Conservation (phyloP, 2,113 vertebrate species). For the Cheirogaleus medius region DNA sequence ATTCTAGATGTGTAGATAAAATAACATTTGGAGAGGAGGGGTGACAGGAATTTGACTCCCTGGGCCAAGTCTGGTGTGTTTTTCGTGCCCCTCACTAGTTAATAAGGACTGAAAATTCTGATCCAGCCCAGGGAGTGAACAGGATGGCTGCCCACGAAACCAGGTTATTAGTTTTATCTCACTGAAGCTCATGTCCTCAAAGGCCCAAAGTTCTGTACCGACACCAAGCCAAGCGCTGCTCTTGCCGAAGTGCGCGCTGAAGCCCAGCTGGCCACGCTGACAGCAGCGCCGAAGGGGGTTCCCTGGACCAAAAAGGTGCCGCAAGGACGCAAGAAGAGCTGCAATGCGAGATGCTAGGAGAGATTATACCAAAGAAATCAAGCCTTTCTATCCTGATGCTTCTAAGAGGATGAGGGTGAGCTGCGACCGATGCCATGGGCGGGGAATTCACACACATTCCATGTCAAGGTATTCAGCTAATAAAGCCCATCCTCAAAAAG, state of each 20-base stretch:
- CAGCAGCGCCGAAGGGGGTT: accelerated
- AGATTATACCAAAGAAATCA: constrained; percentile 68
- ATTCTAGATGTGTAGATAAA: neutral
- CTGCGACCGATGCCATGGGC: neutral
- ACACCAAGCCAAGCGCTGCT: neutral
- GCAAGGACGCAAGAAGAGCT: neutral
- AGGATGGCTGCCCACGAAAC: neutral
- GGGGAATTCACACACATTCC: constrained; percentile 33
- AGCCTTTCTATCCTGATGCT: constrained; percentile 25
- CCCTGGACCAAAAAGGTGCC: neutral
- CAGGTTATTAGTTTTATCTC: constrained; percentile 40
- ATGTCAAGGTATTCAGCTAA: neutral
- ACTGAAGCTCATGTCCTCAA: constrained; percentile 43
- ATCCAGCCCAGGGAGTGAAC: neutral
- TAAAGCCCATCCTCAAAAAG: constrained; percentile 26
- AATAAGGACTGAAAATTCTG: neutral
- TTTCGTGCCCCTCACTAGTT: neutral
- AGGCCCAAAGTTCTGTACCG: neutral
- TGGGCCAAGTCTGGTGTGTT: neutral
- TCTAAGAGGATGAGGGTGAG: neutral
- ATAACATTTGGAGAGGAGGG: neutral
- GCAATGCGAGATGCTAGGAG: neutral
- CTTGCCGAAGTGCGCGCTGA: neutral
- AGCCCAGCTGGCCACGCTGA: neutral
- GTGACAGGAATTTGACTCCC: neutral